Base-by-base conservation (phyloP, 1,140 invertebrate species). In the Chlorops oryzae region DNA sequence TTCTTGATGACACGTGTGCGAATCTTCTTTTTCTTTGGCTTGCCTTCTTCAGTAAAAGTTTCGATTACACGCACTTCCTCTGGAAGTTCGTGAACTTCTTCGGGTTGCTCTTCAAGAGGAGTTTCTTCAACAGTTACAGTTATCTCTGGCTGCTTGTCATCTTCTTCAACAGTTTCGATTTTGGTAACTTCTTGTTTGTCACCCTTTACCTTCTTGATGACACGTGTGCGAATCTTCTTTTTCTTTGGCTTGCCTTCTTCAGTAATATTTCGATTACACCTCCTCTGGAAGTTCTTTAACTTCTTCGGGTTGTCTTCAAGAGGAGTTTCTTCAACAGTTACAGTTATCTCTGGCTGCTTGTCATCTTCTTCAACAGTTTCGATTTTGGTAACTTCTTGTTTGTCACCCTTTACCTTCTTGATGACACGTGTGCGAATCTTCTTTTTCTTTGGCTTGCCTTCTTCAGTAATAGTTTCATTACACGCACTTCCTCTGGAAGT, bases 401-500 rank as follows among this genome's bases (percentile, higher is more conserved):
- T 58, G 45, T 23, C 54, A 32, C 46, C 46, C 42, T 56, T 27
- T 35, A 43, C 51, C 40, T 54, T 69, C 44, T 42, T 46, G 28
- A 50, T 45, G 3, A 41, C 39, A 41, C 50, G 44, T 9, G 32
- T 51, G 13, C 45, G 45, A 23, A 48, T 24, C 46, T 39, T 44
- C 34, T 51, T 52, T 38, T 61, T 62, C 27, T 54, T 49, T 12
- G 48, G 42, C 41, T 52, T 55, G 12, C 53, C 53, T 17, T 59
- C 56, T 40, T 60, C 45, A 5, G 50, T 49, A 0, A 40, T 17
- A 1, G 55, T 45, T 52, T 63, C 55, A 7, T 35, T 17, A 57
- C 34, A 32, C 46, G 17, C 0, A 58, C 48, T 28, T 53, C 60
- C 61, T 77, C 73, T 6, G 73, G 74, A 22, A 62, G 41, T 61